These are phyloP conservation scores for Pluvianellus socialis DNA, from an alignment of 2,113 vertebrate species.

Conservation along the genomic window DNA sequence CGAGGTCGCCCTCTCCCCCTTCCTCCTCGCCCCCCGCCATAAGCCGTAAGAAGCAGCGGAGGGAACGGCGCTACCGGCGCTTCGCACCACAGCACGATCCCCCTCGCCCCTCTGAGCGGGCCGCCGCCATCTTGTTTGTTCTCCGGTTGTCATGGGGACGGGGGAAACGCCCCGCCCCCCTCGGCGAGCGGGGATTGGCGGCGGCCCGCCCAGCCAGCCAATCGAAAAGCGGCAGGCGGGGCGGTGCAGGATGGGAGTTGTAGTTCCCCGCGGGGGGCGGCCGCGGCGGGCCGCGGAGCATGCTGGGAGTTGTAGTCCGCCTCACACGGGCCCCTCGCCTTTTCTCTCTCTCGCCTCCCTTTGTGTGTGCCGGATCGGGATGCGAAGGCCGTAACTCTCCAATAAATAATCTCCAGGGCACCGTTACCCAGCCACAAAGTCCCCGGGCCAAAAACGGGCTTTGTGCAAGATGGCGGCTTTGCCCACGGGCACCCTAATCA, in stretches of 20 bases:
- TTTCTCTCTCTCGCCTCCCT: too few species aligned
- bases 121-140: slow-evolving; percentile 56
- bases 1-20: accelerated
- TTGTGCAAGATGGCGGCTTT: background rate
- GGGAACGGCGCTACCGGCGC: too few species aligned
- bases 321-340: too few species aligned
- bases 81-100: background rate
- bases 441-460: background rate
- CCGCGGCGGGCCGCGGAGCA: background rate
- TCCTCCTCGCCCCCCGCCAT: background rate
- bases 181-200: accelerated
- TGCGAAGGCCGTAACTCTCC: background rate
- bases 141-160: slow-evolving; percentile 11
- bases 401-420: background rate
- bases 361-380: too few species aligned
- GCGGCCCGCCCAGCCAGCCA: background rate
- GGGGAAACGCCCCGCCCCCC: accelerated
- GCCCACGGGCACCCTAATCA: too few species aligned
- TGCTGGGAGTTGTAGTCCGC: background rate
- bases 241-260: background rate
- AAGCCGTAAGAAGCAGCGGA: accelerated
- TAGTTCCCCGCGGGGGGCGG: accelerated
- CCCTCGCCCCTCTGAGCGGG: accelerated
- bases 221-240: accelerated
- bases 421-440: background rate